phyloP scores from a whole-genome alignment of 2,888 invertebrate species.

The Polymixis flavicincta region DNA sequence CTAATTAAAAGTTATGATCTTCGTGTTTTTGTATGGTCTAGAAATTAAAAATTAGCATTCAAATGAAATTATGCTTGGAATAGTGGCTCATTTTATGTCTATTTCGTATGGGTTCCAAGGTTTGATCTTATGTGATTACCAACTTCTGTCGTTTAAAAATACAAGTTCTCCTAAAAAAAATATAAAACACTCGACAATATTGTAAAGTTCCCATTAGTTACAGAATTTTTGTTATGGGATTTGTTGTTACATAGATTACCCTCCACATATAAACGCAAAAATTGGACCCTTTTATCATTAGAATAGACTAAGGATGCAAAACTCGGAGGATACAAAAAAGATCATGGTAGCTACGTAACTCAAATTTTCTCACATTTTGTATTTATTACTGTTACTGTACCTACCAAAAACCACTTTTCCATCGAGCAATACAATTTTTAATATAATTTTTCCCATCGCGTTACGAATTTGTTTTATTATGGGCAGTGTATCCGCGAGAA shows the following conservation, averaged over 20 bases:
- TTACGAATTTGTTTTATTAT: conserved; percentile 56
- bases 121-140: conserved; percentile 8
- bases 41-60: conserved; percentile 37
- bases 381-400: background rate
- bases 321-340: background rate
- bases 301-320: background rate
- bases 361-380: background rate
- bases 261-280: background rate
- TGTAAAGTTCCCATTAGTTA: background rate
- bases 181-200: background rate
- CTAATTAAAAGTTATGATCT: conserved; percentile 53
- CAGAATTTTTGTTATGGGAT: background rate
- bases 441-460: conserved; percentile 46
- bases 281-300: no score
- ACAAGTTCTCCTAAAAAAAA: no score
- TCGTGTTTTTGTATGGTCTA: conserved; percentile 29
- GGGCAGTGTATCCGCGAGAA: conserved; percentile 31
- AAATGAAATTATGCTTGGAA: conserved; percentile 26
- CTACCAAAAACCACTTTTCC: background rate
- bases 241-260: background rate
- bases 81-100: conserved; percentile 16
- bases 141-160: background rate
- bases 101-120: background rate
- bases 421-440: conserved; percentile 14
- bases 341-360: background rate